Percentiles rank a stretch among this genome's conserved stretches.
These are phyloP conservation scores for Danionella dracula DNA, from an alignment of 2,797 vertebrate genomes.

Conservation along the genomic window DNA sequence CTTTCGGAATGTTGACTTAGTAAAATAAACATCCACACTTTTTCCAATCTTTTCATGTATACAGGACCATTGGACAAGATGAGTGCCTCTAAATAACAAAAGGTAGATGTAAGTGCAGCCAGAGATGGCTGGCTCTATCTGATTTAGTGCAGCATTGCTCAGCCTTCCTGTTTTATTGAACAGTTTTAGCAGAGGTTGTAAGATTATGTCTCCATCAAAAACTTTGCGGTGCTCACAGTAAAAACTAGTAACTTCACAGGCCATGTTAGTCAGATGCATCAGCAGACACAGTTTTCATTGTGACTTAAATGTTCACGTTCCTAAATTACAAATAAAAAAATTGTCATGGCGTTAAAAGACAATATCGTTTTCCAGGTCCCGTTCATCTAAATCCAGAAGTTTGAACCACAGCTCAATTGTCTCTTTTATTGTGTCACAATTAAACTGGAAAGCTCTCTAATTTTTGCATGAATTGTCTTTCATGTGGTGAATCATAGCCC, in stretches of 20 bases:
- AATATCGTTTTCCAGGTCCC: slow-evolving; percentile 51
- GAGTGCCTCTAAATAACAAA: slow-evolving; percentile 41
- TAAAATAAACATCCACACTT: slow-evolving; percentile 56
- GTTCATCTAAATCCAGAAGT: slow-evolving; percentile 38
- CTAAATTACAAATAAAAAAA: slow-evolving; percentile 44
- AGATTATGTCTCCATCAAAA: too few relatives aligned
- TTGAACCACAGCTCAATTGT: slow-evolving; percentile 54
- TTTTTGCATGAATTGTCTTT: slow-evolving; percentile 71
- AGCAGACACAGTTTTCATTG: slow-evolving; percentile 43
- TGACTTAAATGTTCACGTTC: slow-evolving; percentile 32
- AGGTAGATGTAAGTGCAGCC: slow-evolving; percentile 32
- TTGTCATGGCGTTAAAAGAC: slow-evolving; percentile 43
- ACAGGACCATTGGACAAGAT: slow-evolving; percentile 31
- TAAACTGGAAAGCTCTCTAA: slow-evolving; percentile 75
- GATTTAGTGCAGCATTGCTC: slow-evolving; percentile 11
- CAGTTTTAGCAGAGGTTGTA: background rate
- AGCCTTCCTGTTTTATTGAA: slow-evolving; percentile 17
- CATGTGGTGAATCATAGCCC: slow-evolving; percentile 72
- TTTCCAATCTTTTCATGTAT: slow-evolving; percentile 42
- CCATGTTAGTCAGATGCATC: too few relatives aligned
- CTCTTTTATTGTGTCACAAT: slow-evolving; percentile 63
- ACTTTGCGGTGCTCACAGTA: too few relatives aligned
- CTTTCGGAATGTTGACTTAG: slow-evolving; percentile 58
- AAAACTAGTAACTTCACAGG: too few relatives aligned
- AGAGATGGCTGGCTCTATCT: slow-evolving; percentile 32